Evolutionary conservation across 2,888 invertebrate species (phyloP).

Genomic region (Sarcophaga subvicina): DNA sequence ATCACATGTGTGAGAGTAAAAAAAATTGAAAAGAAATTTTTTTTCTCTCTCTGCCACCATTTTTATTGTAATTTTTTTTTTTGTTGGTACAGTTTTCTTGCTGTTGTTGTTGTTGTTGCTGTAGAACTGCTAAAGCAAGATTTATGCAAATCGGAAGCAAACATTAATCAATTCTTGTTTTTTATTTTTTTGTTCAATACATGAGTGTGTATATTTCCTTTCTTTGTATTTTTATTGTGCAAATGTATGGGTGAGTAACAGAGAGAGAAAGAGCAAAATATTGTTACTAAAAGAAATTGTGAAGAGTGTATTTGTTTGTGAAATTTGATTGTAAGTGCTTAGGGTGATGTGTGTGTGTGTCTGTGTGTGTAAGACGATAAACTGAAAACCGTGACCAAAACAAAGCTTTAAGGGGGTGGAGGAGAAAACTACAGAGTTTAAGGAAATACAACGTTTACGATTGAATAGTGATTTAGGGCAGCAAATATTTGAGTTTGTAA

Average conservation of each 20-base stretch:
- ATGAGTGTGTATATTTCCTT: constrained; percentile 33
- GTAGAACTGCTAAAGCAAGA: constrained; percentile 76
- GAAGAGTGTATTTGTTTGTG: background rate
- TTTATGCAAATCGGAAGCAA: constrained; percentile 81
- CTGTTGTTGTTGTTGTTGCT: constrained; percentile 13
- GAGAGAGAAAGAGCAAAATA: background rate
- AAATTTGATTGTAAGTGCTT: constrained; percentile 34
- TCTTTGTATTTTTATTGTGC: constrained; percentile 29
- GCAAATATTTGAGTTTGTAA: too few species aligned
- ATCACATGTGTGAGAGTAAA: background rate
- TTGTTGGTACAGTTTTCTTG: background rate
- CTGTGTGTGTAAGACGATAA: constrained; percentile 38
- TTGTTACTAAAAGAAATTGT: background rate
- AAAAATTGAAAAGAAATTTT: constrained; percentile 33
- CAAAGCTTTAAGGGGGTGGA: constrained; percentile 11
- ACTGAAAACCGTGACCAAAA: constrained; percentile 63
- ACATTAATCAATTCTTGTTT: constrained; percentile 77
- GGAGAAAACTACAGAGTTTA: too few species aligned
- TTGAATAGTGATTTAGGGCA: too few species aligned
- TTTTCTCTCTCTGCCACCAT: background rate
- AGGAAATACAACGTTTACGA: too few species aligned
- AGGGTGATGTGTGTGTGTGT: constrained; percentile 11
- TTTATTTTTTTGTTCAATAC: constrained; percentile 67
- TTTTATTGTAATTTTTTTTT: constrained; percentile 15
- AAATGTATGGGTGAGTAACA: constrained; percentile 3